Evolutionary conservation across 2,888 invertebrate genomes (phyloP).

Genomic region (Cerceris ruficornis): DNA sequence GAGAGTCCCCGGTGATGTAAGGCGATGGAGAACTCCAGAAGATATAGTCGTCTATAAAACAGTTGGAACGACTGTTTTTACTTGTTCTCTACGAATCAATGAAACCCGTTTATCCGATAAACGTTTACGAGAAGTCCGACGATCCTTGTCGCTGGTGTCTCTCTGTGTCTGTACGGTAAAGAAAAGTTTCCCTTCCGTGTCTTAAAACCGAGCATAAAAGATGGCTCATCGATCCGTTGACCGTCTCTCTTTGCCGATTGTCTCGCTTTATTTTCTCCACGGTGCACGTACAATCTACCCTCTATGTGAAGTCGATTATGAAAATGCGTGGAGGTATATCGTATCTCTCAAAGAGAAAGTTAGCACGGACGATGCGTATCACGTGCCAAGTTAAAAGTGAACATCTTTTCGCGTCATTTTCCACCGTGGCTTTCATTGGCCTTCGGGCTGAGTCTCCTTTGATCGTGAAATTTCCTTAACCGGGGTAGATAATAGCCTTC

Average conservation of each 20-base stretch:
- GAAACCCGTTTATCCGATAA: conserved; percentile 14
- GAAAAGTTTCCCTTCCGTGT: conserved; percentile 16
- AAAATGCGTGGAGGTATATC: conserved; percentile 60
- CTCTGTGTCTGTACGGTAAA: background rate
- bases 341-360: conserved; percentile 11
- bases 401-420: conserved; percentile 29
- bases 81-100: conserved; percentile 24
- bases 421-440: conserved; percentile 9
- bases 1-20: background rate
- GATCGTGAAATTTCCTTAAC: background rate
- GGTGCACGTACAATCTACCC: conserved; percentile 31
- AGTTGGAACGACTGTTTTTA: conserved; percentile 5
- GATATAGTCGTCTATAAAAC: background rate
- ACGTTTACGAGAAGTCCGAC: conserved; percentile 1
- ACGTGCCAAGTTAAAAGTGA: conserved; percentile 12
- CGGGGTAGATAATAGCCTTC: background rate
- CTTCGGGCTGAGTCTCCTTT: conserved; percentile 20
- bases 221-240: conserved; percentile 39
- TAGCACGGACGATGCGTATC: conserved; percentile 13
- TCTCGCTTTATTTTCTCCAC: conserved; percentile 31
- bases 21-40: background rate
- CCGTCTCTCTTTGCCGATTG: conserved; percentile 21
- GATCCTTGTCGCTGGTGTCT: background rate
- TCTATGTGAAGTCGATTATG: conserved; percentile 72
- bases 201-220: conserved; percentile 31